A percentile compares a stretch with the other conserved stretches of the same genome.
Conservation (phyloP, 2,888 invertebrate genomes). For the Osedax fenrisi region DNA sequence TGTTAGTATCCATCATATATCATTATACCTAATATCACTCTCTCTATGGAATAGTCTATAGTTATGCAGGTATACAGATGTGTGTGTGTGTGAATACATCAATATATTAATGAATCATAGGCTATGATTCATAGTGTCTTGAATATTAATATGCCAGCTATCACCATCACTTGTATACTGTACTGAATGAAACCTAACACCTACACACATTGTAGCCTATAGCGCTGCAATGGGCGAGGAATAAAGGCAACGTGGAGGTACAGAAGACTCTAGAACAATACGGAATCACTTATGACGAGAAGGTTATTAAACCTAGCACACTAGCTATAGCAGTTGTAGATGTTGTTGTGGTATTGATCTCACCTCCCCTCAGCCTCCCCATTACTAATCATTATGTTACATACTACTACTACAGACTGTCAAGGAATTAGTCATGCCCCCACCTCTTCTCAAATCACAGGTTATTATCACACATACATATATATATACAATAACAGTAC, state of each 20-base stretch:
- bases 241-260: conserved; percentile 45
- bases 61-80: not conserved
- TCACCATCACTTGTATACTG: too few species aligned
- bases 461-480: too few species aligned
- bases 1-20: not conserved
- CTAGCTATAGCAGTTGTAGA: not conserved
- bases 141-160: too few species aligned
- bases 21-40: too few species aligned
- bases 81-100: too few species aligned
- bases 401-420: not conserved
- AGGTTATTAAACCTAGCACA: too few species aligned
- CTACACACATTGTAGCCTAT: not conserved
- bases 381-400: not conserved
- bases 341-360: not conserved
- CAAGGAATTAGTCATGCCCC: not conserved
- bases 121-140: too few species aligned
- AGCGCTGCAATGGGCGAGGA: conserved; percentile 50
- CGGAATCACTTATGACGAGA: not conserved
- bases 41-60: not conserved
- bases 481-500: too few species aligned
- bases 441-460: not conserved
- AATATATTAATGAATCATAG: too few species aligned
- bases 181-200: too few species aligned
- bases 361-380: not conserved
- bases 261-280: conserved; percentile 32